Conservation (phyloP, 1,140 invertebrate genomes). For the Theocolax elegans region DNA sequence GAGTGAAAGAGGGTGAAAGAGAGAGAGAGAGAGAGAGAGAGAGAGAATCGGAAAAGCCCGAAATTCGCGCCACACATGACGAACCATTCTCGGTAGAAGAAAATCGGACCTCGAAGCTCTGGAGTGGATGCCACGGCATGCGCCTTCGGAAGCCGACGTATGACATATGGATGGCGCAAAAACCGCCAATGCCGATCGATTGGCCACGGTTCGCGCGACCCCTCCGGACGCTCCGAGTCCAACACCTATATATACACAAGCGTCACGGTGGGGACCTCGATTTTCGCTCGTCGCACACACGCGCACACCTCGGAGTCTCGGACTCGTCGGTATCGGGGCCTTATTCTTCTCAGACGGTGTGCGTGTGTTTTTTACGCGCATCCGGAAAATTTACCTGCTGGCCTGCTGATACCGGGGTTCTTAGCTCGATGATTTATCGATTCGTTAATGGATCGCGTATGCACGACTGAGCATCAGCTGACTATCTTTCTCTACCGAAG, state of each 20-base stretch:
- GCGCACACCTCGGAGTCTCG: too few relatives aligned
- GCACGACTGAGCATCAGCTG: neutral
- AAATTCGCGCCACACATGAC: slow-evolving; percentile 53
- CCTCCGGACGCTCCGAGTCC: slow-evolving; percentile 33
- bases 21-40: neutral
- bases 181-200: slow-evolving; percentile 67
- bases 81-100: slow-evolving; percentile 52
- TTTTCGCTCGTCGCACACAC: neutral
- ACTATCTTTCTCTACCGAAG: too few relatives aligned
- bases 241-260: neutral
- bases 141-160: slow-evolving; percentile 44
- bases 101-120: slow-evolving; percentile 47
- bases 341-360: neutral
- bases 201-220: slow-evolving; percentile 63
- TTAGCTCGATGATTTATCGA: slow-evolving; percentile 19
- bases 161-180: slow-evolving; percentile 67
- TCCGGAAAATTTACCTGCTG: slow-evolving; percentile 7
- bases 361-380: neutral
- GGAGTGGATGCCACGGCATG: slow-evolving; percentile 63
- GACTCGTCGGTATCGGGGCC: neutral
- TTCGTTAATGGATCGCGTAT: neutral
- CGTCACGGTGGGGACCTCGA: neutral
- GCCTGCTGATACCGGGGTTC: neutral
- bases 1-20: neutral
- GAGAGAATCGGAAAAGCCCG: neutral